Evolutionary conservation across 2,888 invertebrate species (phyloP).

Genomic region (Julus scanicus): DNA sequence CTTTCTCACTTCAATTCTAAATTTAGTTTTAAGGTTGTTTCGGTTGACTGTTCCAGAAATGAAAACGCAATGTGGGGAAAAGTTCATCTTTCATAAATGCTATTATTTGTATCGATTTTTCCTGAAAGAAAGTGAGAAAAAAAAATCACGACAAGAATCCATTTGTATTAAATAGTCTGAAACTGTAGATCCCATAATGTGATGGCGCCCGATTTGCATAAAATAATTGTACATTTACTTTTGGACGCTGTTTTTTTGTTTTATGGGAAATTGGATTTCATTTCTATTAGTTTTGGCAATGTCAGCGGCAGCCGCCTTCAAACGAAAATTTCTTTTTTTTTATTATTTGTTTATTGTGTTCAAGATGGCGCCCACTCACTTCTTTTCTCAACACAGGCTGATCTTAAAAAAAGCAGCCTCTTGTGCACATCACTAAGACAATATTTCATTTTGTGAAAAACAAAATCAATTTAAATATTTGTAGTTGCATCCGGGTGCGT

Average conservation of each 20-base stretch:
- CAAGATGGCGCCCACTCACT: not conserved
- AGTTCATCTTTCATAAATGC: not conserved
- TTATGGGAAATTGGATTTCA: slow-evolving; percentile 21
- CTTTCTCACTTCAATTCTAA: not conserved
- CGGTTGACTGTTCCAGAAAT: not conserved
- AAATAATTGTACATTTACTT: slow-evolving; percentile 36
- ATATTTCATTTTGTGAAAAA: not conserved
- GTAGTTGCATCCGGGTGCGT: slow-evolving; percentile 3
- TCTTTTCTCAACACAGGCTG: not conserved
- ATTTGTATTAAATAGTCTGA: slow-evolving; percentile 45
- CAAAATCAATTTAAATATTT: not conserved
- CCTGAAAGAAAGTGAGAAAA: not conserved
- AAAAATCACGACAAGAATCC: not conserved
- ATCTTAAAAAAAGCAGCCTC: not conserved
- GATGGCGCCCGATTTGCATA: slow-evolving; percentile 15
- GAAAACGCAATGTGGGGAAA: not conserved
- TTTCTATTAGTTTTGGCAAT: slow-evolving; percentile 17
- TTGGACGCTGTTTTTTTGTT: not conserved
- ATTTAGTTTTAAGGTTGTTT: not conserved
- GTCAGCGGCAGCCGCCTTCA: slow-evolving; percentile 5
- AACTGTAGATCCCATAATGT: not conserved
- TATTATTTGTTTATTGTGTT: slow-evolving; percentile 32
- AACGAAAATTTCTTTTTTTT: slow-evolving; percentile 8
- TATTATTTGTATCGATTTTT: slow-evolving; percentile 31
- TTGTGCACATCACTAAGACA: not conserved